Conservation (phyloP, 2,888 invertebrate genomes). For the Nomada goodeniana region DNA sequence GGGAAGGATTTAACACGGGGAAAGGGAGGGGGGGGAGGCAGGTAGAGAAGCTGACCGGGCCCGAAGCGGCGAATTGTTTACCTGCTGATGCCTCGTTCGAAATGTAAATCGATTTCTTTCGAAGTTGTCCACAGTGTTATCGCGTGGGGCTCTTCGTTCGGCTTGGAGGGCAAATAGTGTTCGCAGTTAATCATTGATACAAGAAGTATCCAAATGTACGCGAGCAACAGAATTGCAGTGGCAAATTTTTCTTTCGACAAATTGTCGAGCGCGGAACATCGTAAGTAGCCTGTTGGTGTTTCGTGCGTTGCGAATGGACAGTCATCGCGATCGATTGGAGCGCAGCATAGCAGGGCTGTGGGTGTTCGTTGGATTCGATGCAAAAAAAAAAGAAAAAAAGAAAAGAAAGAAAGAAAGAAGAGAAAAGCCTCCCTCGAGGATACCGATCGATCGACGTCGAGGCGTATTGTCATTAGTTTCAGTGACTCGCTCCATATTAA, state of each 20-base stretch:
- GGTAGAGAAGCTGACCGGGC: slow-evolving; percentile 29
- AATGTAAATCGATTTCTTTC: slow-evolving; percentile 49
- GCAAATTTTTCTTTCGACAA: slow-evolving; percentile 9
- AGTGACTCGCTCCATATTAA: slow-evolving; percentile 69
- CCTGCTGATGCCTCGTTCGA: slow-evolving; percentile 18
- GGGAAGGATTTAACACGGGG: slow-evolving; percentile 52
- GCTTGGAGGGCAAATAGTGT: too few relatives aligned
- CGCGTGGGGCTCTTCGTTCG: too few relatives aligned
- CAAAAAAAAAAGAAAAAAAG: background rate
- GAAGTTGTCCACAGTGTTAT: background rate
- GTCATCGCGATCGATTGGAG: slow-evolving; percentile 60
- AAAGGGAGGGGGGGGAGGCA: slow-evolving; percentile 9
- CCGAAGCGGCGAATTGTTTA: slow-evolving; percentile 42
- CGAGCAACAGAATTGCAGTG: background rate
- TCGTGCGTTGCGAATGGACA: slow-evolving; percentile 17
- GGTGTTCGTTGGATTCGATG: slow-evolving; percentile 7
- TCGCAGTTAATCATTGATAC: too few relatives aligned
- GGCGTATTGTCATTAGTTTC: slow-evolving; percentile 66
- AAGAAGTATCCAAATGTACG: too few relatives aligned
- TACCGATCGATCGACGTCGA: slow-evolving; percentile 44
- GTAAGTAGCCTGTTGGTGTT: too few relatives aligned
- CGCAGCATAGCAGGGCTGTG: background rate
- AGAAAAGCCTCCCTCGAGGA: slow-evolving; percentile 10
- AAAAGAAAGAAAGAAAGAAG: background rate
- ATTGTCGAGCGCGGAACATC: background rate